phyloP scores from a whole-genome alignment of 2,888 invertebrate genomes.

The Conus canariensis region DNA sequence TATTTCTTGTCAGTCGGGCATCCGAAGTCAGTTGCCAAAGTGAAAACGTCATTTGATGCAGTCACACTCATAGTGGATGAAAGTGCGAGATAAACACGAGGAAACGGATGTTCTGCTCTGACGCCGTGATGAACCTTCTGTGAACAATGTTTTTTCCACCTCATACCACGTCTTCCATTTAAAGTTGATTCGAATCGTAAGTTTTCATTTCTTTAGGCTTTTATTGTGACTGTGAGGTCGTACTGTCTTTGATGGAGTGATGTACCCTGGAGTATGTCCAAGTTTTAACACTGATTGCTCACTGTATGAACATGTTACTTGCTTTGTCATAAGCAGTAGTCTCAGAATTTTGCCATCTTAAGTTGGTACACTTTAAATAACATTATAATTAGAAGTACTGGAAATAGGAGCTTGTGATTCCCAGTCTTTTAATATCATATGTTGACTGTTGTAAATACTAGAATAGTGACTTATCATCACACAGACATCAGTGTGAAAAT shows the following conservation, averaged over 20 bases:
- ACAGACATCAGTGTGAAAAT: too few relatives aligned
- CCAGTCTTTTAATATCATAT: too few relatives aligned
- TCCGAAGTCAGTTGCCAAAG: constrained; percentile 34
- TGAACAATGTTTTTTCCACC: neutral
- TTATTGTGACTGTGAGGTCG: neutral
- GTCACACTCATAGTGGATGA: neutral
- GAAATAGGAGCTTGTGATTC: too few relatives aligned
- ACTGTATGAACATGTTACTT: too few relatives aligned
- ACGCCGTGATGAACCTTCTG: neutral
- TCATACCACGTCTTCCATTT: neutral
- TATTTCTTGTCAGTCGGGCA: constrained; percentile 22
- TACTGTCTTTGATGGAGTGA: neutral
- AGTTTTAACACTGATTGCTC: neutral
- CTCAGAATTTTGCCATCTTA: too few relatives aligned
- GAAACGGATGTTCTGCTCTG: too few relatives aligned
- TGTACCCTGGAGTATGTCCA: constrained; percentile 8
- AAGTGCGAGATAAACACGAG: neutral
- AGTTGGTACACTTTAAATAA: too few relatives aligned
- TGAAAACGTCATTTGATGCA: constrained; percentile 31
- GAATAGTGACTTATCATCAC: too few relatives aligned
- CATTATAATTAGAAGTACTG: too few relatives aligned
- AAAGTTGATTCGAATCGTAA: neutral
- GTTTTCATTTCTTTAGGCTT: neutral
- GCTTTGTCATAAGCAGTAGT: too few relatives aligned
- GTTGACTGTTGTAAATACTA: too few relatives aligned